Evolutionary conservation across 2,113 vertebrate genomes (phyloP).

Genomic region (Datnioides undecimradiatus): DNA sequence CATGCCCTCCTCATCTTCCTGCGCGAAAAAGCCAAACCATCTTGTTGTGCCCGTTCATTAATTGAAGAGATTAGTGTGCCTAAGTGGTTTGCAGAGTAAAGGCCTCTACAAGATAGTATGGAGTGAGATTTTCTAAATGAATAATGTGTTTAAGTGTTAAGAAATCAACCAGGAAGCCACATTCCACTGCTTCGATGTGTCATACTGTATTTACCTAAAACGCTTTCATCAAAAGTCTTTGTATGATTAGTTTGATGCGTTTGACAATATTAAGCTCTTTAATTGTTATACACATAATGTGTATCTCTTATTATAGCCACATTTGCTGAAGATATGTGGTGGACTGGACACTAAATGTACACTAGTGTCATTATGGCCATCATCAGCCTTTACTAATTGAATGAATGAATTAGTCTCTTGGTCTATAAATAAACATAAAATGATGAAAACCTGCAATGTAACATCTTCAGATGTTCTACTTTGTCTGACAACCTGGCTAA

Average conservation of each 20-base stretch:
- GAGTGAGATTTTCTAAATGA: slow-evolving; percentile 3
- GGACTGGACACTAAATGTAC: too few relatives aligned
- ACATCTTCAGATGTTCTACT: background rate
- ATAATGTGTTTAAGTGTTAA: background rate
- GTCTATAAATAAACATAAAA: background rate
- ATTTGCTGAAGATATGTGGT: background rate
- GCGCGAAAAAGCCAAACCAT: slow-evolving; percentile 8
- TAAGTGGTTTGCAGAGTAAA: slow-evolving; percentile 39
- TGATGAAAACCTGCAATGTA: background rate
- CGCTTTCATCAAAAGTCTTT: too few relatives aligned
- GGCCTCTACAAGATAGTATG: background rate
- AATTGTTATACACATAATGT: background rate
- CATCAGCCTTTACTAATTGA: background rate
- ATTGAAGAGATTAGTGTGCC: slow-evolving; percentile 16
- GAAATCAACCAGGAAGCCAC: background rate
- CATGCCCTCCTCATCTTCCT: slow-evolving; percentile 6
- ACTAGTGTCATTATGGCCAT: background rate
- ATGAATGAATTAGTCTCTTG: background rate
- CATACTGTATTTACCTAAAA: background rate
- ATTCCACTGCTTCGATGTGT: background rate
- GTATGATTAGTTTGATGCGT: too few relatives aligned
- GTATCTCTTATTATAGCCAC: background rate
- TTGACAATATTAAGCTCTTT: background rate
- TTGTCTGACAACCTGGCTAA: background rate
- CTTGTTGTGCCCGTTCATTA: slow-evolving; percentile 11